A percentile compares a stretch with the other conserved stretches of the same genome.
phyloP scores from a whole-genome alignment of 2,113 vertebrate species.

The Carassius gibelio region DNA sequence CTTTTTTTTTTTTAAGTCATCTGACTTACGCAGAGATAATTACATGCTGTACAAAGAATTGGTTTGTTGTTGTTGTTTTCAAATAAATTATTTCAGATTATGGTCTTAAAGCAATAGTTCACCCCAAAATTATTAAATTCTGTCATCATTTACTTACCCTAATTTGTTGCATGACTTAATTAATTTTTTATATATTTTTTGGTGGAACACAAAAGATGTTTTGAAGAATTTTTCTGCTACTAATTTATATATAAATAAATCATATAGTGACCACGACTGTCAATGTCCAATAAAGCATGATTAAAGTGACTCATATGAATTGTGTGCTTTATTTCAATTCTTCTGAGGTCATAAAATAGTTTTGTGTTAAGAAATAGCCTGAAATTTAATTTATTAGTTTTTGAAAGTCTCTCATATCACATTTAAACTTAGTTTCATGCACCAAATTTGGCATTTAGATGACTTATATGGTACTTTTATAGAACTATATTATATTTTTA shows the following conservation, averaged over 20 bases:
- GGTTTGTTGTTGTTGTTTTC: neutral
- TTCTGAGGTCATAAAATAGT: too few relatives aligned
- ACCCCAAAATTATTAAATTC: too few relatives aligned
- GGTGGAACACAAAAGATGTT: too few relatives aligned
- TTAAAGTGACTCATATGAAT: neutral
- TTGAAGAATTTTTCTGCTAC: neutral
- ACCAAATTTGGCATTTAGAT: neutral
- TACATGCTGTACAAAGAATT: neutral
- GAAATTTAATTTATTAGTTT: neutral
- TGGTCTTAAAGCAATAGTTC: neutral
- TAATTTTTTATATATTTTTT: too few relatives aligned
- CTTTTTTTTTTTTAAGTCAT: too few relatives aligned
- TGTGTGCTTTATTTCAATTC: neutral
- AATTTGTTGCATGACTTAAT: too few relatives aligned
- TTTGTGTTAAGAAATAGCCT: neutral
- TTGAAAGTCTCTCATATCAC: neutral
- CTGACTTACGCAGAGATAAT: neutral
- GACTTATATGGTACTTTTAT: neutral
- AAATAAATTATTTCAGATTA: neutral
- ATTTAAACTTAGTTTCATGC: neutral
- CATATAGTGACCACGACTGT: neutral
- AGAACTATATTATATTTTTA: neutral
- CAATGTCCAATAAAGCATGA: neutral
- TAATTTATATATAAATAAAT: neutral
- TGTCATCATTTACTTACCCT: too few relatives aligned